Base-by-base conservation (phyloP, 2,888 invertebrate genomes). In the Lasioglossum leucozonium region DNA sequence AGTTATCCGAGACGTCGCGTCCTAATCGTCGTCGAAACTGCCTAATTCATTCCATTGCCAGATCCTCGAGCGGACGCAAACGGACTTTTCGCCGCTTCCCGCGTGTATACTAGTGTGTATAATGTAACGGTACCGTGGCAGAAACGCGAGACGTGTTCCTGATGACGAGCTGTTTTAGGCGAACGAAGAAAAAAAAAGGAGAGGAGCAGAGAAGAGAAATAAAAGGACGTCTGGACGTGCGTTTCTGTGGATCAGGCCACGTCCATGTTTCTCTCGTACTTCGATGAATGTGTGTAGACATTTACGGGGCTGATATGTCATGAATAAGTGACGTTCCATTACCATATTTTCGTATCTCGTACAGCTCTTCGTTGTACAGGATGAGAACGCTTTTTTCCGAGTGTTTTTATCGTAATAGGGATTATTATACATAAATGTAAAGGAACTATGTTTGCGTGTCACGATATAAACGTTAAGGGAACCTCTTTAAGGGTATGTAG, bases 361-460 rank as follows among this genome's bases (percentile, higher is more conserved):
- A 87, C 89, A 84, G 84, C 82, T 72, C 76, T 79, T 77, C 51
- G 81, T 84, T 87, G 87, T 84, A 82, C 82, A 85, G 86, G 86
- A 86, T 86, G 81, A 90, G 74, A 88, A 84, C 84, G 82, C 84
- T 83, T 80, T 42, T 30, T 30, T 62, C 62, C 34, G 81, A 73
- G 84, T 77, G 79, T 89, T 86, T 88, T 85, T 86, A 81, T 90
- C 87, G 80, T 79, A 75, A 82, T 77, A 85, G 80, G 79, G 75
- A 85, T 84, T 83, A 82, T 74, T 80, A 77, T n/a, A n/a, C n/a
- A n/a, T 79, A 81, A 86, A 77, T 86, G 82, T 86, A 85, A 87
- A 88, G 85, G 89, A 88, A 87, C 89, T 87, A 86, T 87, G 87
- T 82, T 86, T 91, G 75, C 81, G 88, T 91, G 89, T 91, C 87